Percentiles rank a stretch among this genome's conserved stretches.
Conservation (phyloP, 2,888 invertebrate species). For the Hirtodrosophila trivittata region DNA sequence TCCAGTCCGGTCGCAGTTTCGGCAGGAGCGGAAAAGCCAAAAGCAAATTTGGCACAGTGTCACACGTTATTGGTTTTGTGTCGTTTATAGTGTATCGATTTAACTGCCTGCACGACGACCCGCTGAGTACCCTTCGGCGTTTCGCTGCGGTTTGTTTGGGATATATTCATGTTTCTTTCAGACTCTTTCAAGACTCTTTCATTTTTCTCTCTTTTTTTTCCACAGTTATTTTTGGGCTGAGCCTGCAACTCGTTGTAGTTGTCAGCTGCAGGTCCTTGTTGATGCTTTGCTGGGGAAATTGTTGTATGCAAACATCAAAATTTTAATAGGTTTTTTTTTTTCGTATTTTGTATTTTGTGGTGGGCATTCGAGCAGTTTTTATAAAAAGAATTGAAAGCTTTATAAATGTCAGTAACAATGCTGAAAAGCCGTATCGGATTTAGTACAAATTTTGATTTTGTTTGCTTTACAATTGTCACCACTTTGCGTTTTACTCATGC, state of each 20-base stretch:
- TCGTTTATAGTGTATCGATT: conserved; percentile 73
- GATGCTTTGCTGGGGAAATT: conserved; percentile 55
- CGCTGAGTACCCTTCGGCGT: conserved; percentile 26
- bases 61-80: conserved; percentile 67
- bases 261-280: conserved; percentile 48
- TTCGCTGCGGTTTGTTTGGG: conserved; percentile 38
- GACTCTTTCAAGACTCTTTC: too few relatives aligned
- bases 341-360: background rate
- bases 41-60: conserved; percentile 69
- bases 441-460: conserved; percentile 26
- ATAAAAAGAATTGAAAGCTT: conserved; percentile 4
- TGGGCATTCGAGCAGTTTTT: conserved; percentile 16
- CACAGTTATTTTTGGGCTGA: conserved; percentile 17
- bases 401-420: conserved; percentile 10
- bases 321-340: conserved; percentile 57
- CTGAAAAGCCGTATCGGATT: conserved; percentile 29
- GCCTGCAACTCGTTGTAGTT: conserved; percentile 41
- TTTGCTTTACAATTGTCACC: conserved; percentile 33
- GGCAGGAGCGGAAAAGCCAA: conserved; percentile 33
- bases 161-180: too few relatives aligned
- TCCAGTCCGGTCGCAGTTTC: background rate
- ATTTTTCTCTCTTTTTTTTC: conserved; percentile 10
- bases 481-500: conserved; percentile 10
- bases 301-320: conserved; percentile 73
- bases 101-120: conserved; percentile 54